A percentile compares a stretch with the other conserved stretches of the same genome.
Evolutionary conservation across 2,797 vertebrate genomes (phyloP).

Genomic region (Coluber constrictor): DNA sequence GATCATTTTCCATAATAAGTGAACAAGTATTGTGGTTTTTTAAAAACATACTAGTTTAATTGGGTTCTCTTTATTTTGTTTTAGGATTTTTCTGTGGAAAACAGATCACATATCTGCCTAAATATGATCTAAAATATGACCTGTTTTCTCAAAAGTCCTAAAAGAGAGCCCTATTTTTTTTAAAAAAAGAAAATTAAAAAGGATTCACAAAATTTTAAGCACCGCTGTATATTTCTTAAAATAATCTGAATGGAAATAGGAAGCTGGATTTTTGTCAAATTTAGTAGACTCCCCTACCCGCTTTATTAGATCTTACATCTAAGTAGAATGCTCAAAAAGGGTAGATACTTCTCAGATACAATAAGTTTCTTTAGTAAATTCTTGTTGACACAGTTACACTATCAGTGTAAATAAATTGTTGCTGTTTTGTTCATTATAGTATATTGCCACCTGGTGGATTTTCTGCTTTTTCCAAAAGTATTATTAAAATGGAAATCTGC

Average conservation of each 20-base stretch:
- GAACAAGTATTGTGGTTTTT: background rate
- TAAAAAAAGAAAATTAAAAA: background rate
- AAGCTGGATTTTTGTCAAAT: background rate
- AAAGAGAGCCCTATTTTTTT: background rate
- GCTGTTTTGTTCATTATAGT: slow-evolving; percentile 25
- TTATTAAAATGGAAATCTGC: background rate
- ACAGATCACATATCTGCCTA: background rate
- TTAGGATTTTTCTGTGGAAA: background rate
- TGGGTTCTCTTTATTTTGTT: background rate
- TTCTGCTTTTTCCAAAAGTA: background rate
- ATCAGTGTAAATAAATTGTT: background rate
- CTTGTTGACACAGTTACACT: background rate
- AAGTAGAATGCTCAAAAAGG: background rate
- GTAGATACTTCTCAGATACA: slow-evolving; percentile 22
- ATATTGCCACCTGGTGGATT: slow-evolving; percentile 59
- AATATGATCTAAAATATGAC: background rate
- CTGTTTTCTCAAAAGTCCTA: background rate
- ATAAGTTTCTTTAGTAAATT: background rate
- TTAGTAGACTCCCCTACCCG: background rate
- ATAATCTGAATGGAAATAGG: background rate
- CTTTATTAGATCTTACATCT: background rate
- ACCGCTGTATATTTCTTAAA: background rate
- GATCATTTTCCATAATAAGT: background rate
- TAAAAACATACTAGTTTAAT: background rate
- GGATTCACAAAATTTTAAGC: background rate